These are phyloP conservation scores for Lagenorhynchus albirostris DNA, from an alignment of 2,113 vertebrate species.

Conservation along the genomic window DNA sequence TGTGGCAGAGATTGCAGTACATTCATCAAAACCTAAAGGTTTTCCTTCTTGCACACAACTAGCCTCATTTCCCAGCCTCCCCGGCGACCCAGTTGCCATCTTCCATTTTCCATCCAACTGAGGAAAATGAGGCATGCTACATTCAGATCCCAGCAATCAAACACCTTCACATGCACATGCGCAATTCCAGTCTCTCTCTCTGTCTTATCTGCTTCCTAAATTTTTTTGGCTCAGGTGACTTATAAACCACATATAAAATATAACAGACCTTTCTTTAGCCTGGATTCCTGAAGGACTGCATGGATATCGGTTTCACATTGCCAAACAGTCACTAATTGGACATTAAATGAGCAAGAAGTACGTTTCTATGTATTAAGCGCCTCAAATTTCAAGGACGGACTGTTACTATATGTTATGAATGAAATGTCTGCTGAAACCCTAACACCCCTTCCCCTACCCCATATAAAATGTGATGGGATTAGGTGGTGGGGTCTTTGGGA, in stretches of 20 bases:
- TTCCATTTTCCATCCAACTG: background rate
- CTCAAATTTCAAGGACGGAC: background rate
- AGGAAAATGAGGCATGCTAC: background rate
- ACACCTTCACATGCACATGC: accelerated
- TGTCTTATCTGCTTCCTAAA: background rate
- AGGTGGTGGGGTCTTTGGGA: background rate
- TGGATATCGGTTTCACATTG: background rate
- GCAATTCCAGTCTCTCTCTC: background rate
- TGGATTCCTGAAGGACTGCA: background rate
- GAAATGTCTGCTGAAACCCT: background rate
- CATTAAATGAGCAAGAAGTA: background rate
- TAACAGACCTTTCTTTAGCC: background rate
- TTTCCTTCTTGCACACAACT: background rate
- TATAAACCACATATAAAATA: background rate
- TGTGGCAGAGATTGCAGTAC: background rate
- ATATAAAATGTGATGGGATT: background rate
- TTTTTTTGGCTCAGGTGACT: background rate
- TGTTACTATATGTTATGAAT: background rate
- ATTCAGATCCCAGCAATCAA: background rate
- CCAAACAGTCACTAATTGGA: background rate
- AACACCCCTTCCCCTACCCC: too few species aligned
- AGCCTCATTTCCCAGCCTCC: background rate
- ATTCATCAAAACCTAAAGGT: background rate
- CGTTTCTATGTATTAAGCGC: background rate
- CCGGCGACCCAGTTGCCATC: background rate